phyloP scores from a whole-genome alignment of 2,797 vertebrate genomes.

The Chaetophractus vellerosus region DNA sequence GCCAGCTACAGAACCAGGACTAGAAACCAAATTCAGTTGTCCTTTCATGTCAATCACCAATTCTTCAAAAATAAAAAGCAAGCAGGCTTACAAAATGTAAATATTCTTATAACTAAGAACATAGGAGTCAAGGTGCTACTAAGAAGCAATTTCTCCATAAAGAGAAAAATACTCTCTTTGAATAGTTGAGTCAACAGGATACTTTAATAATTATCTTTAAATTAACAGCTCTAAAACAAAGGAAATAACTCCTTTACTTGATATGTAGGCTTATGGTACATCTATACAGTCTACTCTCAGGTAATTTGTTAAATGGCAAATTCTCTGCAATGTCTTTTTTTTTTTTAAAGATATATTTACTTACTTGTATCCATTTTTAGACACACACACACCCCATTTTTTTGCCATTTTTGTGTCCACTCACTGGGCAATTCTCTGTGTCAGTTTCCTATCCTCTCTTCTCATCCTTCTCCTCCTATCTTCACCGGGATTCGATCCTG shows the following conservation, averaged over 20 bases:
- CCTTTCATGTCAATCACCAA: neutral
- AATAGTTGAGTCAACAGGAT: constrained; percentile 6
- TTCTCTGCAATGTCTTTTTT: neutral
- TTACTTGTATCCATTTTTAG: neutral
- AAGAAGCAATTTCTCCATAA: neutral
- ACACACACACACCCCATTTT: no score
- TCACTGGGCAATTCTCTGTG: no score
- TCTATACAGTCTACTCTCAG: neutral
- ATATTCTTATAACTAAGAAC: neutral
- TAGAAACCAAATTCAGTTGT: constrained; percentile 17
- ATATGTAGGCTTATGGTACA: neutral
- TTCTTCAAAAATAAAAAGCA: constrained; percentile 41
- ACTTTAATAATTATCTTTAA: constrained; percentile 39
- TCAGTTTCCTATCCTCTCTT: no score
- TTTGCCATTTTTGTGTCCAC: no score
- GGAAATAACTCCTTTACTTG: neutral
- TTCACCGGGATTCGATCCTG: no score
- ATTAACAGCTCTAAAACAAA: neutral
- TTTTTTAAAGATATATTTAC: neutral
- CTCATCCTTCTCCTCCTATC: no score
- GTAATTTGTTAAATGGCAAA: neutral
- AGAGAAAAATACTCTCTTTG: constrained; percentile 26
- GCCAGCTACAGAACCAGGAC: neutral
- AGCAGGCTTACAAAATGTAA: neutral
- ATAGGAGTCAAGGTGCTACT: neutral